Evolutionary conservation across 2,888 invertebrate species (phyloP).

Genomic region (Steromphala cineraria): DNA sequence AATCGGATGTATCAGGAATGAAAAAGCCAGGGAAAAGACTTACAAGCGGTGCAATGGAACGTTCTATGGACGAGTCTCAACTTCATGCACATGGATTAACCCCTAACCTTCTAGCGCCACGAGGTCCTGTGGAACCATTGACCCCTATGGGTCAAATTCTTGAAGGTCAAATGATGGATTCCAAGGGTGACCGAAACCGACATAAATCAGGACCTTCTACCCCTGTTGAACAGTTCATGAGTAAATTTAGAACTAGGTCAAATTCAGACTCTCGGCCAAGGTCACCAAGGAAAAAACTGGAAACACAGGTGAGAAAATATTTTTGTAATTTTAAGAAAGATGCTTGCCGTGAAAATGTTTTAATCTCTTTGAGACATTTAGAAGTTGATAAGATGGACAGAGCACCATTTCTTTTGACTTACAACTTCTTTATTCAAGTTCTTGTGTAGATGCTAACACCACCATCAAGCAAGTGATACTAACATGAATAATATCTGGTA

Average conservation of each 20-base stretch:
- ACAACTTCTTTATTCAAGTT: too few species aligned
- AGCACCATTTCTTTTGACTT: too few species aligned
- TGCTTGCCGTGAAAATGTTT: too few species aligned
- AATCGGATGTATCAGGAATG: constrained; percentile 70
- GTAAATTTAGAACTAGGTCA: constrained; percentile 62
- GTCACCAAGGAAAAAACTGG: constrained; percentile 51
- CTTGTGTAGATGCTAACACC: too few species aligned
- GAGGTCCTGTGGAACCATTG: constrained; percentile 39
- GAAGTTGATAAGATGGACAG: too few species aligned
- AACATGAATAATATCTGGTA: too few species aligned
- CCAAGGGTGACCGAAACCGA: constrained; percentile 41
- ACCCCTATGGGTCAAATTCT: constrained; percentile 71
- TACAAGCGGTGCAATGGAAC: constrained; percentile 52
- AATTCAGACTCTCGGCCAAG: constrained; percentile 66
- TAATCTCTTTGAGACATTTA: too few species aligned
- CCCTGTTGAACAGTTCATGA: constrained; percentile 61
- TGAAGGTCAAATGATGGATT: constrained; percentile 60
- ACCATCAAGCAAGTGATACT: too few species aligned
- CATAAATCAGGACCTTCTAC: constrained; percentile 62
- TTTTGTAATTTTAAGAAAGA: background rate
- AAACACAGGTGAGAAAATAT: constrained; percentile 29
- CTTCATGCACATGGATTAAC: constrained; percentile 7
- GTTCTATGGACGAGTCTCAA: constrained; percentile 61
- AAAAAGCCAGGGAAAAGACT: constrained; percentile 63
- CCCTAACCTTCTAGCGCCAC: background rate